These are phyloP conservation scores for Halichoeres trimaculatus DNA, from an alignment of 2,113 vertebrate genomes.

Conservation along the genomic window DNA sequence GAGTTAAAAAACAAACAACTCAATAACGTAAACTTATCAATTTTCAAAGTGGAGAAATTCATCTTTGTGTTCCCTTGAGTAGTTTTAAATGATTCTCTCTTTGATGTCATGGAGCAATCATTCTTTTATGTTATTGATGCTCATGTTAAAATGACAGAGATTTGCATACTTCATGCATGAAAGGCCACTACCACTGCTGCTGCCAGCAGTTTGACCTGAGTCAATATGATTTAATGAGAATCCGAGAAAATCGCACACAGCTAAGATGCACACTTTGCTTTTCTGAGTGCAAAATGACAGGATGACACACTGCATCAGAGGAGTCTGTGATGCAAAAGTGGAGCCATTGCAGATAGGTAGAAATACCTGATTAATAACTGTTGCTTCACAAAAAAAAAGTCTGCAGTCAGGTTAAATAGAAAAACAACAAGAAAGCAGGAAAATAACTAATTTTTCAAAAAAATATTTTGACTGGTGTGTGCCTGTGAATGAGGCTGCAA, in stretches of 20 bases:
- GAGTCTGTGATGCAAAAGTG: too few relatives aligned
- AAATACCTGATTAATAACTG: constrained; percentile 55
- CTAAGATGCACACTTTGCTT: constrained; percentile 2
- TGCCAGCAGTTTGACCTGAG: too few relatives aligned
- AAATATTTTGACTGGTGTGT: too few relatives aligned
- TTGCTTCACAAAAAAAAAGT: constrained; percentile 2
- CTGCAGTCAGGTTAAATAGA: too few relatives aligned
- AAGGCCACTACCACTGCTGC: too few relatives aligned
- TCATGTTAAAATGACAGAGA: too few relatives aligned
- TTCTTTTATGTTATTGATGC: neutral
- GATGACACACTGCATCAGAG: neutral
- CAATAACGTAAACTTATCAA: neutral
- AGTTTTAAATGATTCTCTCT: neutral
- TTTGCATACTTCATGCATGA: too few relatives aligned
- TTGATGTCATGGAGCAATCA: neutral
- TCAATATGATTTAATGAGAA: neutral
- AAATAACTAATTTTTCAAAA: too few relatives aligned
- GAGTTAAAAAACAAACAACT: neutral
- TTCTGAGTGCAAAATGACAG: constrained; percentile 21
- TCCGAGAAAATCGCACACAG: neutral
- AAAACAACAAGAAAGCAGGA: too few relatives aligned
- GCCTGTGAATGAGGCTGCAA: too few relatives aligned
- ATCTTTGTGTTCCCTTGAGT: neutral
- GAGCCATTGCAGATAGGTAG: constrained; percentile 25
- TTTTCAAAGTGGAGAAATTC: neutral